Percentiles rank a stretch among this genome's conserved stretches.
These are phyloP conservation scores for Limenitis camilla DNA, from an alignment of 2,888 invertebrate genomes.

Conservation along the genomic window DNA sequence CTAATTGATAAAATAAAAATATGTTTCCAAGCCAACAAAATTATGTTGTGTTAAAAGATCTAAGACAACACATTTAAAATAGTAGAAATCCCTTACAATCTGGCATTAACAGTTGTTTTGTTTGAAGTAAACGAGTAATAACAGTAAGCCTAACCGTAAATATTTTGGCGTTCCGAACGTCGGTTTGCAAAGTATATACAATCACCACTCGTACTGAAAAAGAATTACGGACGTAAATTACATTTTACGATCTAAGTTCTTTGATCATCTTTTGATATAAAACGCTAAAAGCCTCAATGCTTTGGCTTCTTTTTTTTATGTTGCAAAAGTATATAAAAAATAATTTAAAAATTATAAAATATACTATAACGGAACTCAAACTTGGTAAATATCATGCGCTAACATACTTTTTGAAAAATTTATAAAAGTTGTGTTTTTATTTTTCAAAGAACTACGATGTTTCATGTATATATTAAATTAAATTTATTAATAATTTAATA, in stretches of 20 bases:
- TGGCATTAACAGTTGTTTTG: conserved; percentile 1
- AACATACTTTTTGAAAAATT: too few species aligned
- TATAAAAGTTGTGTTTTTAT: too few species aligned
- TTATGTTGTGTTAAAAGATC: too few species aligned
- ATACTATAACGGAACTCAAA: background rate
- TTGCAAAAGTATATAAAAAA: background rate
- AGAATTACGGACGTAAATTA: background rate
- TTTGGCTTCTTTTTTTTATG: background rate
- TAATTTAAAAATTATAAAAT: background rate
- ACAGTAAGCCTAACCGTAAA: conserved; percentile 10
- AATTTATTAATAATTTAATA: too few species aligned
- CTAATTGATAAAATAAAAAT: too few species aligned
- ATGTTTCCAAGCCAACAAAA: too few species aligned
- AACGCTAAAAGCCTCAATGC: background rate
- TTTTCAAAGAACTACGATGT: too few species aligned
- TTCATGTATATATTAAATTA: too few species aligned
- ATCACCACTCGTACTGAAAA: background rate
- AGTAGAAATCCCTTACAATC: background rate
- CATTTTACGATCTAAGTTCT: background rate
- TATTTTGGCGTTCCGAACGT: conserved; percentile 12
- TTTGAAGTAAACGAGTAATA: background rate
- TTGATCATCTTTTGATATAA: background rate
- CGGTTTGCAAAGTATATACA: conserved; percentile 2
- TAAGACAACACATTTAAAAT: too few species aligned
- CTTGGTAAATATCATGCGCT: too few species aligned